Evolutionary conservation across 1,140 invertebrate species (phyloP), one percentile per base, ranked within the genome.

Genomic region (Drusus annulatus): DNA sequence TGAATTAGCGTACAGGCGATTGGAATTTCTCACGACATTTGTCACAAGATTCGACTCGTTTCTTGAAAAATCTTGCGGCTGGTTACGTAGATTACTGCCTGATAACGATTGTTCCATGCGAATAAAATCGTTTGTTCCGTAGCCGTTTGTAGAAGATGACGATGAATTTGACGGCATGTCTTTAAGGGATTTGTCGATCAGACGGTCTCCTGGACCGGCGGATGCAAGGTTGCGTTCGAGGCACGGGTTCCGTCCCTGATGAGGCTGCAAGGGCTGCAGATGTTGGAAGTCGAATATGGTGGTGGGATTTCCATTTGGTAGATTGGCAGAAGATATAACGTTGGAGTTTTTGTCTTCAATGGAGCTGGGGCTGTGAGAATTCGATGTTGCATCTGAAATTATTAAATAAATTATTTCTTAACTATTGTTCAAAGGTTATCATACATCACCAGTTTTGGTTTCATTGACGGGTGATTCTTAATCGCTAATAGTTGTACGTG

Each of bases 191-290:
- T 93, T 93, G 83, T 95, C 94, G 68, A 96, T 91, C 8, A 92
- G 87, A 60, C 94, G 92, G 15, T 93, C 94, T 28, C 87, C 91
- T 13, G 88, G 91, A 84, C 92, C 89, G 2, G 91, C 89, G 23
- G 90, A 91, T 84, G 95, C 93, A 8, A 96, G 90, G 89, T 98
- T 98, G 1, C 96, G 90, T 86, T 97, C 96, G 84, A 96, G 91
- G 83, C 95, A 97, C 0, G 96, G 95, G 90, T 98, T 98, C 13
- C 96, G 89, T 3, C 96, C 96, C 86, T 97, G 96, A 87, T 96
- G 94, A 1, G 95, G 95, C 84, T 96, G 95, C 21, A 83, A 65
- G n/a, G 82, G 82, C 62, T 74, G 60, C 13, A 78, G 7, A 0
- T 78, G 56, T 77, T 78, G 71, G 36, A 71, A 81, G 50, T 82